Conservation (phyloP, 2,888 invertebrate species). For the Acronicta aceris region DNA sequence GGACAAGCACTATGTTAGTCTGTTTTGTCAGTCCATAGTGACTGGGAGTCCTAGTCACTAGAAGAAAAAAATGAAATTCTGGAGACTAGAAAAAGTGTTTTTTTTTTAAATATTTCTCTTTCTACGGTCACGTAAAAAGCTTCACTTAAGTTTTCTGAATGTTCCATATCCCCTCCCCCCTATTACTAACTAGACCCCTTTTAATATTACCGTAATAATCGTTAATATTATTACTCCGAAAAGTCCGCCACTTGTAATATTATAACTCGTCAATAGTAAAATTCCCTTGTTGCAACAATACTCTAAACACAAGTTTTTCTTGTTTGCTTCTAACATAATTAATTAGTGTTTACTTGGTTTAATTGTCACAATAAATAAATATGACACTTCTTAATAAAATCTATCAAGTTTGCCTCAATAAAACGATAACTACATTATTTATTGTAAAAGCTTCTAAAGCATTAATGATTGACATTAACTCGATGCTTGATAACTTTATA, state of each 20-base stretch:
- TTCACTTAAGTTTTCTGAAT: no score
- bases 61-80: not conserved
- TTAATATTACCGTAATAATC: no score
- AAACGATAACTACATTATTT: not conserved
- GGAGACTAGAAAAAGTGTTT: not conserved
- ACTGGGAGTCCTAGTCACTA: not conserved
- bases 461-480: not conserved
- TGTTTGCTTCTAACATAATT: not conserved
- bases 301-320: no score
- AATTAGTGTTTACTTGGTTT: not conserved
- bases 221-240: no score
- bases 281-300: not conserved
- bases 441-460: constrained; percentile 12
- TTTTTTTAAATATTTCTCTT: not conserved
- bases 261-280: no score
- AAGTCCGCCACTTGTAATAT: no score
- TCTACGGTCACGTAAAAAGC: no score
- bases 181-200: no score
- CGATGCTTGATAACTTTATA: not conserved
- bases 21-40: constrained; percentile 9
- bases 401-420: not conserved
- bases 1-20: not conserved
- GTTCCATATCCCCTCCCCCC: no score
- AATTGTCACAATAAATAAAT: no score
- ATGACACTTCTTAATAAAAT: no score